Evolutionary conservation across 2,888 invertebrate species (phyloP).

Genomic region (Timema podura): DNA sequence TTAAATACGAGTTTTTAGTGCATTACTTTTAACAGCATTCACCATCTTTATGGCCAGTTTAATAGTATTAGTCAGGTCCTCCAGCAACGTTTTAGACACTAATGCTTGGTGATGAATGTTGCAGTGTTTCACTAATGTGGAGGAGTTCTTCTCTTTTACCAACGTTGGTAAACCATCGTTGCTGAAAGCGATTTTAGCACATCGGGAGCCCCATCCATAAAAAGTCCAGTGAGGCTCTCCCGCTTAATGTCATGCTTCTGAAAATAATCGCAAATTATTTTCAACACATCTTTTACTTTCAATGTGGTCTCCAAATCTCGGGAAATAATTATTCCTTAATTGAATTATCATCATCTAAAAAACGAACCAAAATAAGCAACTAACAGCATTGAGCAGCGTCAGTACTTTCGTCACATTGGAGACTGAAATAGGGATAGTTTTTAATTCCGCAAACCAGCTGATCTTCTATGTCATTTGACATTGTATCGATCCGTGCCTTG

Average conservation of each 20-base stretch:
- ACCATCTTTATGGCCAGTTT: background rate
- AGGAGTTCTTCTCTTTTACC: background rate
- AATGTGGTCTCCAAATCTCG: background rate
- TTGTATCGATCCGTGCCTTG: too few relatives aligned
- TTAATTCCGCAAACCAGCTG: too few relatives aligned
- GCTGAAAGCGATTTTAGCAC: too few relatives aligned
- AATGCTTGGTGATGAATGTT: background rate
- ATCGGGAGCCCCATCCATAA: too few relatives aligned
- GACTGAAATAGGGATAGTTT: background rate
- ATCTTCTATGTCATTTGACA: too few relatives aligned
- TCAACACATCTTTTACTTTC: too few relatives aligned
- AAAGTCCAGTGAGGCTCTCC: too few relatives aligned
- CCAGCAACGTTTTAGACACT: background rate
- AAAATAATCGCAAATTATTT: too few relatives aligned
- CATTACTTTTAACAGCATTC: background rate
- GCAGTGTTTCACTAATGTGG: background rate
- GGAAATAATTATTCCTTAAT: background rate
- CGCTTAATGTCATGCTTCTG: too few relatives aligned
- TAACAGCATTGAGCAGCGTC: background rate
- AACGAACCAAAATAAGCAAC: background rate
- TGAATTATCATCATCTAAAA: background rate
- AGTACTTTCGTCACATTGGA: constrained; percentile 1
- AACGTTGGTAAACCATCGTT: too few relatives aligned
- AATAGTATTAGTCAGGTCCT: background rate
- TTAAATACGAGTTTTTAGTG: background rate